Conservation (phyloP, 2,797 vertebrate genomes). For the Caiman crocodilus region DNA sequence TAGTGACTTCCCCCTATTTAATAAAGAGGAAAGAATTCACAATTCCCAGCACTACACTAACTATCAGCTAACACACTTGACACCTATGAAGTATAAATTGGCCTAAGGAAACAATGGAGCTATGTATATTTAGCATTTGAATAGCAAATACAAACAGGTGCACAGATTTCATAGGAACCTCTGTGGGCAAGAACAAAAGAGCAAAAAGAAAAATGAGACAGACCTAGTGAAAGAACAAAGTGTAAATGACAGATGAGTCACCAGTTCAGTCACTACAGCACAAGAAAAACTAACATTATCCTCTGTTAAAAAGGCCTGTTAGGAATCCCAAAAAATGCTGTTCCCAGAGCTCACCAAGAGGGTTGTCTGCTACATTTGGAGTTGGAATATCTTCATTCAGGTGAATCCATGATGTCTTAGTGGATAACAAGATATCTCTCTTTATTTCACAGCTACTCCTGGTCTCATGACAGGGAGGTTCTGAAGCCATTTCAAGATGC, state of each 20-base stretch:
- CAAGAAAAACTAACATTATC: not conserved
- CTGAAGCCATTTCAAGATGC: slow-evolving; percentile 34
- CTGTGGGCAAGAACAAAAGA: not conserved
- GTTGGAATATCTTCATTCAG: slow-evolving; percentile 27
- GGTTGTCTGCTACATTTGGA: not conserved
- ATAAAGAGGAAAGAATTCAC: not conserved
- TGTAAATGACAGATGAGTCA: accelerated
- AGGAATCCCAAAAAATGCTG: not conserved
- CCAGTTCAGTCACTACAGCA: not conserved
- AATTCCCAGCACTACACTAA: not conserved
- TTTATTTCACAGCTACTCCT: not conserved
- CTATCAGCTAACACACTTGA: not conserved
- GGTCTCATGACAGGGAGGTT: not conserved
- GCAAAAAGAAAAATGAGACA: not conserved
- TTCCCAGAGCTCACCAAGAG: slow-evolving; percentile 31
- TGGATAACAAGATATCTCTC: slow-evolving; percentile 35
- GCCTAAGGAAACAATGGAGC: not conserved
- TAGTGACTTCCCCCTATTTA: not conserved
- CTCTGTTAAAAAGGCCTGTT: not conserved
- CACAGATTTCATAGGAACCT: not conserved
- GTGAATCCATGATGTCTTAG: slow-evolving; percentile 7
- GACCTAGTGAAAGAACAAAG: not conserved
- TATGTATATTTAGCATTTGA: not conserved
- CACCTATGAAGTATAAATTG: not conserved
- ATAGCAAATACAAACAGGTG: not conserved